Percentiles rank a stretch among this genome's conserved stretches.
Evolutionary conservation across 2,888 invertebrate genomes (phyloP).

Genomic region (Andrena minutula): DNA sequence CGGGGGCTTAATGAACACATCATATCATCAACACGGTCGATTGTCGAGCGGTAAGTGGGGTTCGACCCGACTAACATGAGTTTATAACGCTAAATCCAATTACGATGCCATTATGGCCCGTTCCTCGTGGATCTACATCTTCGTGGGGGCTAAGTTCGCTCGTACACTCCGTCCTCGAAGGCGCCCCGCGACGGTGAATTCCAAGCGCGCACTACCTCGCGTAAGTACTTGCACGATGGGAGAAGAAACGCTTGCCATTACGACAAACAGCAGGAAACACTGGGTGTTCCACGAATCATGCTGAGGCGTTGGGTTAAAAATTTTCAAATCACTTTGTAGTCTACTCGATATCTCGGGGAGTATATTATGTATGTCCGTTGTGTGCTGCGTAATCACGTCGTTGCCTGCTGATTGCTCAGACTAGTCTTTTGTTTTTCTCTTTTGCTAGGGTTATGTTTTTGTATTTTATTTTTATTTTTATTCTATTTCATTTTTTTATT

Average conservation of each 20-base stretch:
- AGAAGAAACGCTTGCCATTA: slow-evolving; percentile 25
- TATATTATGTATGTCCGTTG: too few species aligned
- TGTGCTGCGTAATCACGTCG: too few species aligned
- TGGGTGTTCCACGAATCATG: background rate
- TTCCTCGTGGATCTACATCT: slow-evolving; percentile 30
- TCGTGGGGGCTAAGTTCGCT: slow-evolving; percentile 13
- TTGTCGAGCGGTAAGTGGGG: slow-evolving; percentile 28
- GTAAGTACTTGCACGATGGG: slow-evolving; percentile 2
- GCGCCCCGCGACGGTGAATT: background rate
- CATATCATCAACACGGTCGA: slow-evolving; percentile 24
- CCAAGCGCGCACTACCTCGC: background rate
- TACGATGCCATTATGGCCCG: slow-evolving; percentile 41
- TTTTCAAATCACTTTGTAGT: background rate
- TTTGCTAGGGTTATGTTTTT: too few species aligned
- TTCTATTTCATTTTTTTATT: too few species aligned
- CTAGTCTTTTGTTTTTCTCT: too few species aligned
- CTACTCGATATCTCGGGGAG: too few species aligned
- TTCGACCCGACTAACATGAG: slow-evolving; percentile 9
- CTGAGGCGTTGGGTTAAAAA: background rate
- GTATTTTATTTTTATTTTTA: too few species aligned
- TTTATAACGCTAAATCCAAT: slow-evolving; percentile 56
- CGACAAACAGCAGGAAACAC: slow-evolving; percentile 1
- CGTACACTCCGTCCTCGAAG: slow-evolving; percentile 7
- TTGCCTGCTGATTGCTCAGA: too few species aligned
- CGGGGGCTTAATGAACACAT: slow-evolving; percentile 31